These are phyloP conservation scores for Scyliorhinus canicula DNA, from an alignment of 2,797 vertebrate genomes.

Conservation along the genomic window DNA sequence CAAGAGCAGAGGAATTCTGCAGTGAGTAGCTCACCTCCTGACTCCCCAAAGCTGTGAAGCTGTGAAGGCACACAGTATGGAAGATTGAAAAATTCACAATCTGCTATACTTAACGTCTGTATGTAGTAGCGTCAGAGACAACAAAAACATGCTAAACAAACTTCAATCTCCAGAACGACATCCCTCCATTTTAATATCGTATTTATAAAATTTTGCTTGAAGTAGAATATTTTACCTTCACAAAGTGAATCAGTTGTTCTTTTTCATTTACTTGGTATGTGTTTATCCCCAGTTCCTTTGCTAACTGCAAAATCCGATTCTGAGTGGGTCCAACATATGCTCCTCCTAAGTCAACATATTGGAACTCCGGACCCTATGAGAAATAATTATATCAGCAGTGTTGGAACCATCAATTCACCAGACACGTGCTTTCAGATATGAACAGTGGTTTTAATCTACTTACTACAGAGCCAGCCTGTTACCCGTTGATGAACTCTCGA, in stretches of 20 bases:
- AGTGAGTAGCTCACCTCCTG: not conserved
- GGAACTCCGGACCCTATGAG: slow-evolving; percentile 36
- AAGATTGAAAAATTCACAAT: not conserved
- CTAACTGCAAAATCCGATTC: slow-evolving; percentile 61
- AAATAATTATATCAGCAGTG: slow-evolving; percentile 2
- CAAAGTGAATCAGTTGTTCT: slow-evolving; percentile 53
- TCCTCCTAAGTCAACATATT: slow-evolving; percentile 67
- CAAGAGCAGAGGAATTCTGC: not conserved
- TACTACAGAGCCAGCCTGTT: too few relatives aligned
- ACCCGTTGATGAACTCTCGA: too few relatives aligned
- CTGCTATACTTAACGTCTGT: not conserved
- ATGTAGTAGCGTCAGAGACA: not conserved
- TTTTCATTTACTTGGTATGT: slow-evolving; percentile 62
- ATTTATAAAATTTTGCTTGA: not conserved
- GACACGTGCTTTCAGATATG: too few relatives aligned
- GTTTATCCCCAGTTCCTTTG: slow-evolving; percentile 65
- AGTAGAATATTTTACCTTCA: slow-evolving; percentile 51
- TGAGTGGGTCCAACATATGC: slow-evolving; percentile 67
- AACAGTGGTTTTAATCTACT: too few relatives aligned
- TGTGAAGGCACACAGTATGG: not conserved
- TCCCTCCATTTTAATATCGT: not conserved
- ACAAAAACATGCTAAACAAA: not conserved
- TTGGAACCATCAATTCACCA: too few relatives aligned
- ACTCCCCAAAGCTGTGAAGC: too few relatives aligned
- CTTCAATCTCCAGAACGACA: not conserved